Conservation (phyloP, 2,113 vertebrate species). For the Centrocercus urophasianus region DNA sequence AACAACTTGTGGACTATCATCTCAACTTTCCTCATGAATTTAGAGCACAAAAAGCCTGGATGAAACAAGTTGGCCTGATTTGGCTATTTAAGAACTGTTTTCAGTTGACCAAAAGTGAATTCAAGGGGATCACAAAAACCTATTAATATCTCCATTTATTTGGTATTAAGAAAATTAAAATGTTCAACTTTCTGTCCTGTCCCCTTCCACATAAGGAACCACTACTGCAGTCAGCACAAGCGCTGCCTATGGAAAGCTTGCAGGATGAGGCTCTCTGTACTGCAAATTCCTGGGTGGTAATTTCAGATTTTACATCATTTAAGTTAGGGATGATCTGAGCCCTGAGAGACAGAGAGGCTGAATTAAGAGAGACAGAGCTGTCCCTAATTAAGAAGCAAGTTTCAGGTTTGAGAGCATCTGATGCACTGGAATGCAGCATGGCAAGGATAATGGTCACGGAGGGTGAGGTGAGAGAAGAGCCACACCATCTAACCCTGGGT, state of each 20-base stretch:
- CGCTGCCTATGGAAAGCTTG: background rate
- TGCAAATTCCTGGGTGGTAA: background rate
- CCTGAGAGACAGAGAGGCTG: background rate
- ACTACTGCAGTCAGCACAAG: background rate
- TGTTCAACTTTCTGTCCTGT: background rate
- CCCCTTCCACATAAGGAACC: background rate
- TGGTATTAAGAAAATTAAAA: background rate
- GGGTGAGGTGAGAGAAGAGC: background rate
- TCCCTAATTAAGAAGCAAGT: background rate
- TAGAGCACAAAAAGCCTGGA: background rate
- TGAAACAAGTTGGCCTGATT: background rate
- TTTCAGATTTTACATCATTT: background rate
- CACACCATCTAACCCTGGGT: rapidly evolving
- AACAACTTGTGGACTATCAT: background rate
- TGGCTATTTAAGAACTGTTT: background rate
- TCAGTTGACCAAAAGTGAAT: background rate
- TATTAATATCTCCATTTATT: background rate
- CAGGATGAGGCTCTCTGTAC: background rate
- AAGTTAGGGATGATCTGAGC: background rate
- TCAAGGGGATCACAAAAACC: background rate
- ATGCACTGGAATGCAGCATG: background rate
- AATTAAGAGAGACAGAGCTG: background rate
- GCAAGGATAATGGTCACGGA: background rate
- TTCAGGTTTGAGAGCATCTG: background rate
- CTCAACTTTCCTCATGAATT: background rate